phyloP scores from a whole-genome alignment of 2,113 vertebrate genomes.

The Oncorhynchus masou region DNA sequence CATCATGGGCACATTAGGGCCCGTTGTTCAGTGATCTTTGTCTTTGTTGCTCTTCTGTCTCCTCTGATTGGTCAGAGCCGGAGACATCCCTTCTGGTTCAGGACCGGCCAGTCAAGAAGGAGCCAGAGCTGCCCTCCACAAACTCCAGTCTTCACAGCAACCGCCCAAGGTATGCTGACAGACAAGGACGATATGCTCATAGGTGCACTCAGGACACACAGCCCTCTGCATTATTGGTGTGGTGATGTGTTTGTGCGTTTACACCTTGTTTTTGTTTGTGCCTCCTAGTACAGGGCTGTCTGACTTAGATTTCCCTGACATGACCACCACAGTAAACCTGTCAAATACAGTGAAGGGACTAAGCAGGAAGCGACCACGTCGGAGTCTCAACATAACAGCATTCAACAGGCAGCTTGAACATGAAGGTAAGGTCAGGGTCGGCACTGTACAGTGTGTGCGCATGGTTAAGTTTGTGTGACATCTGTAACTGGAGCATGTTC shows the following conservation, averaged over 20 bases:
- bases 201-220: neutral
- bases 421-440: slow-evolving; percentile 29
- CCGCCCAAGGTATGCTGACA: slow-evolving; percentile 48
- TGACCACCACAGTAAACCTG: slow-evolving; percentile 51
- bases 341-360: slow-evolving; percentile 47
- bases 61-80: slow-evolving; percentile 53
- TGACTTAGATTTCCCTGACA: slow-evolving; percentile 64
- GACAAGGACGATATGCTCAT: neutral
- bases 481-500: too few relatives aligned
- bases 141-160: slow-evolving; percentile 29
- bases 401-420: slow-evolving; percentile 65
- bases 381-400: slow-evolving; percentile 56
- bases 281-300: slow-evolving; percentile 61
- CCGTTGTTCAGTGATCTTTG: neutral
- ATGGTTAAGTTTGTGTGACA: neutral
- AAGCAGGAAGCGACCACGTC: slow-evolving; percentile 57
- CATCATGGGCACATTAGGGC: too few relatives aligned
- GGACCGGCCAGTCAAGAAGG: slow-evolving; percentile 19
- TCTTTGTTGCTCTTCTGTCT: slow-evolving; percentile 1
- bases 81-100: slow-evolving; percentile 63
- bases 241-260: neutral
- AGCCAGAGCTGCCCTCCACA: slow-evolving; percentile 20
- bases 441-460: neutral
- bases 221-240: neutral
- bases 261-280: slow-evolving; percentile 4